Evolutionary conservation across 2,888 invertebrate species (phyloP).

Genomic region (Fissipunctia ypsillon): DNA sequence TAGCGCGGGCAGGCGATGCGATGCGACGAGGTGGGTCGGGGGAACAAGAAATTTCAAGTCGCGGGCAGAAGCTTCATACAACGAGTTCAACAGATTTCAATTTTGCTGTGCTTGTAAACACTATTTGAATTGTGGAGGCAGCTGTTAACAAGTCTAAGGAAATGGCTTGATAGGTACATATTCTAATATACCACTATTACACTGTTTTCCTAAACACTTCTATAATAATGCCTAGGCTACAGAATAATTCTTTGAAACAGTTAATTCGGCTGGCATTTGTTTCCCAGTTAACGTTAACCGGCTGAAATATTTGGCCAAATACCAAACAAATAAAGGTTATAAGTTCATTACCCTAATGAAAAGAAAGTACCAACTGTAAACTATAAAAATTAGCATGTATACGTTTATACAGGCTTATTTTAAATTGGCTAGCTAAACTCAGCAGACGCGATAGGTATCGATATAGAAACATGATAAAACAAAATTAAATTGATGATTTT

Average conservation of each 20-base stretch:
- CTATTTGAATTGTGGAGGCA: background rate
- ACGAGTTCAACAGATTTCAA: background rate
- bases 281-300: background rate
- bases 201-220: background rate
- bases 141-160: background rate
- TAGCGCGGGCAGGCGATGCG: no score
- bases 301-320: slow-evolving; percentile 36
- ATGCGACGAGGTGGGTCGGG: no score
- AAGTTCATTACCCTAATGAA: slow-evolving; percentile 45
- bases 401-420: no score
- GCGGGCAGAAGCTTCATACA: background rate
- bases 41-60: no score
- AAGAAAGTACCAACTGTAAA: slow-evolving; percentile 37
- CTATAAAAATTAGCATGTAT: slow-evolving; percentile 24
- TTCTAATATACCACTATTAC: background rate
- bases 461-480: no score
- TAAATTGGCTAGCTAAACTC: no score
- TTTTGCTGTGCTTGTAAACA: background rate
- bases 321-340: slow-evolving; percentile 40
- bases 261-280: background rate
- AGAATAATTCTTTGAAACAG: background rate
- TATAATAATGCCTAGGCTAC: background rate
- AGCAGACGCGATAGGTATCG: no score
- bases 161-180: background rate
- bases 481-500: no score